Percentiles rank a stretch among this genome's conserved stretches.
These are phyloP conservation scores for Hiodon tergisus DNA, from an alignment of 2,113 vertebrate genomes.

Conservation along the genomic window DNA sequence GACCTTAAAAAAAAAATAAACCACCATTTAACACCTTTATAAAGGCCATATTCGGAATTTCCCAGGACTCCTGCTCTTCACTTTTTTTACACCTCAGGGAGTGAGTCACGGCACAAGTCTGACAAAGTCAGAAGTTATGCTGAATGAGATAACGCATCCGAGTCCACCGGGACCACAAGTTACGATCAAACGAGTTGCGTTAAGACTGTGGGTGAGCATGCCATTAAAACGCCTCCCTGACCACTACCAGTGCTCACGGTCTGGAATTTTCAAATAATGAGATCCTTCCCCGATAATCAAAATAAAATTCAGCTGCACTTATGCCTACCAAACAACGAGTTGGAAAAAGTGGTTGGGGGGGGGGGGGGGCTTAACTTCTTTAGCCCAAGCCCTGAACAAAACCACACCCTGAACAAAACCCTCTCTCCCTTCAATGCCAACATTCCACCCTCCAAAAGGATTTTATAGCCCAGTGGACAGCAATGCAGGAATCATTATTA, in stretches of 20 bases:
- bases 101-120: too few species aligned
- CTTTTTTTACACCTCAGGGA: too few species aligned
- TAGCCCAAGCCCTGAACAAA: constrained; percentile 51
- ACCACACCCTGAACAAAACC: constrained; percentile 52
- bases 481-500: constrained; percentile 62
- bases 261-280: neutral
- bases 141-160: constrained; percentile 1
- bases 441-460: constrained; percentile 60
- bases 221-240: neutral
- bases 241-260: neutral
- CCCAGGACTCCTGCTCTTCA: too few species aligned
- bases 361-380: constrained; percentile 37
- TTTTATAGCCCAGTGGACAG: constrained; percentile 67
- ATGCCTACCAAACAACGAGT: constrained; percentile 12
- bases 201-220: neutral
- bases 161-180: constrained; percentile 7
- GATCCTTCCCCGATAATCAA: neutral
- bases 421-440: constrained; percentile 44
- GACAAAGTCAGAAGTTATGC: neutral
- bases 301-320: neutral
- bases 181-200: constrained; percentile 2
- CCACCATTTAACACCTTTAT: too few species aligned
- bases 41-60: too few species aligned
- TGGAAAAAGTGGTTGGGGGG: constrained; percentile 22
- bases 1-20: too few species aligned